Base-by-base conservation (phyloP, 2,888 invertebrate genomes). In the Ectemnius lituratus region DNA sequence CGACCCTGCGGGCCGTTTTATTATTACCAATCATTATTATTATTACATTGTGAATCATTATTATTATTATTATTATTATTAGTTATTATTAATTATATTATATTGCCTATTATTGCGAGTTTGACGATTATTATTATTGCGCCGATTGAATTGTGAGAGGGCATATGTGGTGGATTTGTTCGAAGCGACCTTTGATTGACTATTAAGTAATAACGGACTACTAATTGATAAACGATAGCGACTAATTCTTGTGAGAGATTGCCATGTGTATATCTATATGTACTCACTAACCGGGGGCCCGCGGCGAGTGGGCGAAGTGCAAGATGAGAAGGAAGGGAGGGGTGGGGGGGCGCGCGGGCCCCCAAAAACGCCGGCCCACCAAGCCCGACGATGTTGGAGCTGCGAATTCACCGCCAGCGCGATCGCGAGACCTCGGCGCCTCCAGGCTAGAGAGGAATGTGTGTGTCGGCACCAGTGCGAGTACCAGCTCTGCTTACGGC, bases 231-330 rank as follows among this genome's bases (percentile, higher is more conserved):
- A 37, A 89, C 84, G 88, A 89, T 89, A 89, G 89, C 84, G 88
- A 89, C 85, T 89, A 89, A 89, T 89, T 89, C 88, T 90, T 89
- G 89, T 89, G 89, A 90, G 89, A 90, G 88, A 89, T 90, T 89
- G 89, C 89, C 89, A 90, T 89, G 89, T 90, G 89, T 90, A 90
- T 89, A 90, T 89, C 89, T 89, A 89, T 89, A 89, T 90, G 88
- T 89, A 89, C 87, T 90, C 89, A 88, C 90, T 89, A 88, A 84
- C 84, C 86, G 88, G 85, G 85, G 85, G 87, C 86, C 87, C 82
- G 83, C 70, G 47, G 56, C 81, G 75, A 79, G 80, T 79, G 75
- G 37, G 78, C 76, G 81, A 82, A 78, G 80, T 75, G 77, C 79
- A 23, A 23, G 23, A 2, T 72, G 73, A 74, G 73, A 70, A 64